Percentiles rank a stretch among this genome's conserved stretches.
Evolutionary conservation across 2,888 invertebrate species (phyloP).

Genomic region (Trichopoda pennipes): DNA sequence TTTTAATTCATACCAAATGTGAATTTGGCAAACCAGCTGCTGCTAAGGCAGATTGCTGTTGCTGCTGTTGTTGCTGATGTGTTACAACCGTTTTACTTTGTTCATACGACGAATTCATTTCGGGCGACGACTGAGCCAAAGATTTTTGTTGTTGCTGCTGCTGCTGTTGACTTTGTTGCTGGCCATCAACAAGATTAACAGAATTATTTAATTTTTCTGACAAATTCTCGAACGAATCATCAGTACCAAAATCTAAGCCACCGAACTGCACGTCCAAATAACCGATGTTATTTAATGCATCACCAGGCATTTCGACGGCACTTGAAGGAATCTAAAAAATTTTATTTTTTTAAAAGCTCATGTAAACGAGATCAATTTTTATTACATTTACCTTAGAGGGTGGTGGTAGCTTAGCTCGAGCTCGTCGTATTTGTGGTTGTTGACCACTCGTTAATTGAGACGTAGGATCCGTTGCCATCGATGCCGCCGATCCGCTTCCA

Average conservation of each 20-base stretch:
- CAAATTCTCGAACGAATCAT: constrained; percentile 79
- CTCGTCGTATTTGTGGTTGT: constrained; percentile 81
- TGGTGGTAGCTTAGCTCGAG: constrained; percentile 89
- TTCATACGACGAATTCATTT: constrained; percentile 75
- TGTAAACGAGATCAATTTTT: constrained; percentile 77
- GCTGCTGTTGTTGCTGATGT: constrained; percentile 75
- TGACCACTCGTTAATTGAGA: constrained; percentile 73
- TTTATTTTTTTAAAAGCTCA: constrained; percentile 10
- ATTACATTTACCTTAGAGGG: constrained; percentile 87
- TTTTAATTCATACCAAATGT: constrained; percentile 76
- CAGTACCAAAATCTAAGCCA: constrained; percentile 88
- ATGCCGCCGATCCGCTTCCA: constrained; percentile 69
- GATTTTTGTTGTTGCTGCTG: constrained; percentile 69
- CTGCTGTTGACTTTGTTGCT: constrained; percentile 72
- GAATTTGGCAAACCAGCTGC: constrained; percentile 78
- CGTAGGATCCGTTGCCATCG: constrained; percentile 71
- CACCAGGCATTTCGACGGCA: constrained; percentile 98
- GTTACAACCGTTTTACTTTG: constrained; percentile 76
- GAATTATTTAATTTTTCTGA: constrained; percentile 80
- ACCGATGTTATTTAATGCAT: constrained; percentile 86
- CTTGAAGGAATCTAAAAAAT: constrained; percentile 90
- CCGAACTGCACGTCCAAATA: constrained; percentile 97
- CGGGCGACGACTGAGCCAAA: constrained; percentile 71
- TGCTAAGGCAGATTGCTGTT: constrained; percentile 70
- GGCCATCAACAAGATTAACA: constrained; percentile 77